Conservation (phyloP, 2,888 invertebrate genomes). For the Xestia xanthographa region DNA sequence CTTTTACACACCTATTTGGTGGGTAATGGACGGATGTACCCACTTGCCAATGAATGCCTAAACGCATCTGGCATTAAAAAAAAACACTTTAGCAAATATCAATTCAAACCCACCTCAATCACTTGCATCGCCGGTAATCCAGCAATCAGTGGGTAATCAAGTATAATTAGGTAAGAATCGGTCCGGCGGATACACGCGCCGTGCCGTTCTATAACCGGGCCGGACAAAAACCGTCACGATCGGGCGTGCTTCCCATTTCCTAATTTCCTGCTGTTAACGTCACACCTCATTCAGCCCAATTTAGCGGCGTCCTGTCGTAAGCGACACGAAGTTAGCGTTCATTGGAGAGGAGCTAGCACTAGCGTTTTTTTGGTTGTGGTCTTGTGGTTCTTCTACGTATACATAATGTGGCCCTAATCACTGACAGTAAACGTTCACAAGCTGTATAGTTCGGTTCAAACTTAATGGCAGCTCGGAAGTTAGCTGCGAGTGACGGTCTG, state of each 20-base stretch:
- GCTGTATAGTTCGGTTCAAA: not conserved
- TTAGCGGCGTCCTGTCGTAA: conserved; percentile 68
- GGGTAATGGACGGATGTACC: conserved; percentile 16
- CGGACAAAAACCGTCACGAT: conserved; percentile 66
- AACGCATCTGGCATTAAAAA: not conserved
- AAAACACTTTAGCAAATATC: not conserved
- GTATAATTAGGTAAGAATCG: conserved; percentile 61
- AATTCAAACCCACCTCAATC: conserved; percentile 12
- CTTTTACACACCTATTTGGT: not conserved
- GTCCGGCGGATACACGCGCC: conserved; percentile 64
- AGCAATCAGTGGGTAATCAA: conserved; percentile 50
- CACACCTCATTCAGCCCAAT: conserved; percentile 70
- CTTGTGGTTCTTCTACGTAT: not conserved
- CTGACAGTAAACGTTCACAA: not conserved
- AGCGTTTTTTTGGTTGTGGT: conserved; percentile 27
- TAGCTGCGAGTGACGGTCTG: too few relatives aligned
- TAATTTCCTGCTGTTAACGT: conserved; percentile 69
- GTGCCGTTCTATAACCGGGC: conserved; percentile 62
- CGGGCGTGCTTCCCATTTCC: conserved; percentile 69
- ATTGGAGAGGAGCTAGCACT: not conserved
- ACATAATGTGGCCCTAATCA: not conserved
- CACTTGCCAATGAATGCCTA: conserved; percentile 1
- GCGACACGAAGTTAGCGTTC: conserved; percentile 53
- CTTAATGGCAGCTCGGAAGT: too few relatives aligned
- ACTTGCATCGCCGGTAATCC: conserved; percentile 36